Base-by-base conservation (phyloP, 2,113 vertebrate species). In the Solea senegalensis region DNA sequence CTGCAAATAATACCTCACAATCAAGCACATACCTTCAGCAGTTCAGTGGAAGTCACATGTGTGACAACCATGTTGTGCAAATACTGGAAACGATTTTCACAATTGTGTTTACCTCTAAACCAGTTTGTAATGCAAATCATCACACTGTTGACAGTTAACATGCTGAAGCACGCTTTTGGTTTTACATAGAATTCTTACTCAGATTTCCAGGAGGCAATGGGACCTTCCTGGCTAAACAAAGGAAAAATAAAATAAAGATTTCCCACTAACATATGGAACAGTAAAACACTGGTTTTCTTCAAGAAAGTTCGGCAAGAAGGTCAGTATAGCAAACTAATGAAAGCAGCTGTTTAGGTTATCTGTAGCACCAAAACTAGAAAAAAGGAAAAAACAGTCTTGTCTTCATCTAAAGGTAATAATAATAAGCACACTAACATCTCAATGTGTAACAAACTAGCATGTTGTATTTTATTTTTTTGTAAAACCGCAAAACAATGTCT, bases 71-170 rank as follows among this genome's bases (percentile, higher is more conserved):
- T 54, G 26, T 1, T 27, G 52, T 13, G 54, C 28, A 9, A 40
- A 56, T n/a, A 56, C 34, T 40, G 54, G 14, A 40, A 56, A 56
- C 54, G 39, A n/a, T 40, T 56, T 40, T 40, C 54, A 56, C 54
- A 34, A 14, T 40, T 7, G 9, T 56, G 53, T 40, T 39, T 56
- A 40, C 27, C 2, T 14, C 26, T 34, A 34, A 34, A 34, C 3
- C 34, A 34, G 34, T 2, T 34, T 34, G 34, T 34, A 2, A 34
- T 13, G n/a, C 28, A 54, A 3, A 28, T 8, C 16, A 27, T 15
- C 6, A 1, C 14, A 5, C 34, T 28, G 14, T 10, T 8, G 55
- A 41, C 14, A 3, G 34, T 7, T n/a, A 40, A 41, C 34, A 41
- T 16, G 55, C 15, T 41, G 55, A 57, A 15, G 15, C 54, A n/a